Evolutionary conservation across 2,113 vertebrate genomes (phyloP).

Genomic region (Carassius carassius): DNA sequence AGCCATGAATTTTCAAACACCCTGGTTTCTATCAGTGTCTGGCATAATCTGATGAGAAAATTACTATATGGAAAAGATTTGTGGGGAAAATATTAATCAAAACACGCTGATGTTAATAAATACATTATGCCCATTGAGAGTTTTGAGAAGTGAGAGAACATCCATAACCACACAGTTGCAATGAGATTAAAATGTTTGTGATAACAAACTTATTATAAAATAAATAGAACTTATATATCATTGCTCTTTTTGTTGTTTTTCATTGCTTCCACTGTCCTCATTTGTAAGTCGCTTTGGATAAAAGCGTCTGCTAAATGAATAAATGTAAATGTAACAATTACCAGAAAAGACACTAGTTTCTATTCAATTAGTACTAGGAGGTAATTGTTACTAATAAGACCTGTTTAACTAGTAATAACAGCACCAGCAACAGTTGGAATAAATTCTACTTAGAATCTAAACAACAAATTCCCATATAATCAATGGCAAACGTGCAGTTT

Average conservation of each 20-base stretch:
- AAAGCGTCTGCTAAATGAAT: no score
- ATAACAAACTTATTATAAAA: no score
- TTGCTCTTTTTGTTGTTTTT: no score
- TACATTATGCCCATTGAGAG: slow-evolving; percentile 1
- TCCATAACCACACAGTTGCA: slow-evolving; percentile 44
- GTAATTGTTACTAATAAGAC: not conserved
- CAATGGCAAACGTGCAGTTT: not conserved
- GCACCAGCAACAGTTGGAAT: not conserved
- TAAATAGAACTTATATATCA: no score
- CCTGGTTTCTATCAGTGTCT: slow-evolving; percentile 38
- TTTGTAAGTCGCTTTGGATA: no score
- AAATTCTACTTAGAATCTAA: not conserved
- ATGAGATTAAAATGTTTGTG: not conserved
- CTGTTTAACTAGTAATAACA: not conserved
- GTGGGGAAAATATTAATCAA: not conserved
- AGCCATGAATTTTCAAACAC: slow-evolving; percentile 29
- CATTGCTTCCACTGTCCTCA: no score
- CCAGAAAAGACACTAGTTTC: not conserved
- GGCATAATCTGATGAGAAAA: slow-evolving; percentile 33
- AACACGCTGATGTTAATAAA: slow-evolving; percentile 23
- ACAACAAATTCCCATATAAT: not conserved
- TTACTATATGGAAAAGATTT: not conserved
- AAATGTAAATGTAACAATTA: not conserved
- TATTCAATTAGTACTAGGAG: not conserved
- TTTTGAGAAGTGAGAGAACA: slow-evolving; percentile 19